Percentiles rank a stretch among this genome's conserved stretches.
Evolutionary conservation across 2,113 vertebrate species (phyloP).

Genomic region (Grantiella picta): DNA sequence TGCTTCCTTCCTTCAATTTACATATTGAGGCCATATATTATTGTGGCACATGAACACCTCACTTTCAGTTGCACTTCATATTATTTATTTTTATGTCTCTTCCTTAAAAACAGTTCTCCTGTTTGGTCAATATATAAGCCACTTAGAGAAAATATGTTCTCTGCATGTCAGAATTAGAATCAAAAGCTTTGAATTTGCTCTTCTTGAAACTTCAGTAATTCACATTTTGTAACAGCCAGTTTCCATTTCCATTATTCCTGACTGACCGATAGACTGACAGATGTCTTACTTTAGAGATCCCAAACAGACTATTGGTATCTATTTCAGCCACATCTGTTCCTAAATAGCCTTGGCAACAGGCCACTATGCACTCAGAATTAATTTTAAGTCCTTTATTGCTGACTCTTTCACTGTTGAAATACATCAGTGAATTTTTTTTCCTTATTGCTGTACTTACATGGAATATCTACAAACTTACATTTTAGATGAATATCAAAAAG

Average conservation of each 20-base stretch:
- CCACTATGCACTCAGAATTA: conserved; percentile 60
- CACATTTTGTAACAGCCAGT: conserved; percentile 56
- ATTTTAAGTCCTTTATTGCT: conserved; percentile 68
- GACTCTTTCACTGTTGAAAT: conserved; percentile 61
- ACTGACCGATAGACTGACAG: conserved; percentile 78
- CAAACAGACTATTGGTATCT: conserved; percentile 83
- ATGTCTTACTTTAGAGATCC: conserved; percentile 85
- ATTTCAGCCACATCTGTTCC: conserved; percentile 88
- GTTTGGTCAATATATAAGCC: not conserved
- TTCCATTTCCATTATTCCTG: conserved; percentile 74
- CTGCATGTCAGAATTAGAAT: not conserved
- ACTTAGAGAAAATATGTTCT: not conserved
- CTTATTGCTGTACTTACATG: not conserved
- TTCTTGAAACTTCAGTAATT: conserved; percentile 44
- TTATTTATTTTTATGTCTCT: not conserved
- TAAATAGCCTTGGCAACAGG: conserved; percentile 79
- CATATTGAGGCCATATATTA: not conserved
- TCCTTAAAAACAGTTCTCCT: not conserved
- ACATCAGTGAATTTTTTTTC: not conserved
- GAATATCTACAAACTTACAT: not conserved
- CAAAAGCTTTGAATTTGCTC: conserved; percentile 28
- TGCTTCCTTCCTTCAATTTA: not conserved
- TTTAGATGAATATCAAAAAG: not conserved
- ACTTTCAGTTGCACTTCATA: not conserved
- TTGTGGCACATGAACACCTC: not conserved